phyloP scores from a whole-genome alignment of 2,113 vertebrate genomes.

The Sphaerodactylus townsendi region DNA sequence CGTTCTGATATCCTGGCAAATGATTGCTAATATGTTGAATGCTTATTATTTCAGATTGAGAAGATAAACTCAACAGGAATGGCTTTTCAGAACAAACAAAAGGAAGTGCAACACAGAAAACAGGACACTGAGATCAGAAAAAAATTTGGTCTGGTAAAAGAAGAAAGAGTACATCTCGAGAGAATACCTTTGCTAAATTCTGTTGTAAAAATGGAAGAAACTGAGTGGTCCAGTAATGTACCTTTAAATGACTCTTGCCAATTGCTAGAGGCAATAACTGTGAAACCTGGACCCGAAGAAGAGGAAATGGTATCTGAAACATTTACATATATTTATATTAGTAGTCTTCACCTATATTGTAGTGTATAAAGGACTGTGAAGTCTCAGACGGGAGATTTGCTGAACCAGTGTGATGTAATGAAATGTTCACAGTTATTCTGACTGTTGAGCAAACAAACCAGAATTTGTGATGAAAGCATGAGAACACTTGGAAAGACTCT shows the following conservation, averaged over 20 bases:
- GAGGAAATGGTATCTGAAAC: slow-evolving; percentile 66
- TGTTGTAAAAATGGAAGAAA: slow-evolving; percentile 27
- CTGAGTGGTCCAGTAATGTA: slow-evolving; percentile 44
- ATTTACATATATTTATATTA: neutral
- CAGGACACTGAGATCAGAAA: slow-evolving; percentile 70
- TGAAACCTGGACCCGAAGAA: slow-evolving; percentile 44
- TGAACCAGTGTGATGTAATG: neutral
- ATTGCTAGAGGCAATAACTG: slow-evolving; percentile 1
- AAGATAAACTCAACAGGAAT: slow-evolving; percentile 58
- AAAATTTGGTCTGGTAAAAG: slow-evolving; percentile 72
- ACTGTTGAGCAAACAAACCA: neutral
- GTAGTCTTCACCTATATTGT: neutral
- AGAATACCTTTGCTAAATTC: slow-evolving; percentile 58
- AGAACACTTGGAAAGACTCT: neutral
- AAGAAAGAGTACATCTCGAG: slow-evolving; percentile 72
- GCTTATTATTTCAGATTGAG: slow-evolving; percentile 71
- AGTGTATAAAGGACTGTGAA: neutral
- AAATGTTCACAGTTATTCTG: neutral
- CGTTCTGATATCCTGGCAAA: slow-evolving; percentile 15
- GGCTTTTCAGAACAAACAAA: slow-evolving; percentile 38
- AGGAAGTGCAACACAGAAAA: slow-evolving; percentile 53
- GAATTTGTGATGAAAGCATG: neutral
- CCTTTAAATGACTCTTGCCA: slow-evolving; percentile 34
- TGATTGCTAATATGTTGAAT: slow-evolving; percentile 52
- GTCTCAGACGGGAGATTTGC: neutral